Percentiles rank a stretch among this genome's conserved stretches.
Conservation (phyloP, 2,113 vertebrate species). For the Pseudopipra pipra region DNA sequence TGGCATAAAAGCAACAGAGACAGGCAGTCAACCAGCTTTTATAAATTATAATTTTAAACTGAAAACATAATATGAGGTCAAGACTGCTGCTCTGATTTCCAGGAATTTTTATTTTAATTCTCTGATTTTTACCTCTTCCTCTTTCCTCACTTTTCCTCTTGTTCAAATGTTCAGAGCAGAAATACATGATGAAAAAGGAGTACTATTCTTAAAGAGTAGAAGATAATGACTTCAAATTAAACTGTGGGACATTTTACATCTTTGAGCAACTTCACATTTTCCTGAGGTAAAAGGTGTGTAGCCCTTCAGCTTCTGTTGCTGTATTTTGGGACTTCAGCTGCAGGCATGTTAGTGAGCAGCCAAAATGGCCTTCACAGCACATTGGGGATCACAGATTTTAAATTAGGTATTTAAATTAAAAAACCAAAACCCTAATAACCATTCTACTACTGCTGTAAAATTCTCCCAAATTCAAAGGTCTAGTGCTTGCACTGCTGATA, state of each 20-base stretch:
- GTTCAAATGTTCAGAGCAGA: background rate
- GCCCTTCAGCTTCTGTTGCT: background rate
- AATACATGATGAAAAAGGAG: background rate
- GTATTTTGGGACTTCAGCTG: background rate
- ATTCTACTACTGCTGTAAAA: background rate
- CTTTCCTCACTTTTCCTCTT: background rate
- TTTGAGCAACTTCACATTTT: background rate
- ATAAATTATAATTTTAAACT: slow-evolving; percentile 45
- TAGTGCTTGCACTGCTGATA: background rate
- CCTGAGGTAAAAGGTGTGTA: background rate
- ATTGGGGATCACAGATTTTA: background rate
- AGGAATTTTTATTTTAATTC: slow-evolving; percentile 2
- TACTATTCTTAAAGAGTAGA: background rate
- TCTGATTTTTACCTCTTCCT: background rate
- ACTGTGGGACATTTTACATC: background rate
- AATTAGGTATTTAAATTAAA: slow-evolving; percentile 29
- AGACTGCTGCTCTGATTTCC: slow-evolving; percentile 33
- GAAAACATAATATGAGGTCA: slow-evolving; percentile 48
- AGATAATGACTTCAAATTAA: background rate
- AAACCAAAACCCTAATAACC: background rate
- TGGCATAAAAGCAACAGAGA: slow-evolving; percentile 45
- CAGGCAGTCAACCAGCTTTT: slow-evolving; percentile 45
- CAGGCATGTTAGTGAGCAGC: background rate
- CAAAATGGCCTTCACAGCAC: background rate
- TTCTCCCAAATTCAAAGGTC: background rate